Evolutionary conservation across 2,113 vertebrate genomes (phyloP), one percentile per base, ranked within the genome.

Genomic region (Amblyornis subalaris): DNA sequence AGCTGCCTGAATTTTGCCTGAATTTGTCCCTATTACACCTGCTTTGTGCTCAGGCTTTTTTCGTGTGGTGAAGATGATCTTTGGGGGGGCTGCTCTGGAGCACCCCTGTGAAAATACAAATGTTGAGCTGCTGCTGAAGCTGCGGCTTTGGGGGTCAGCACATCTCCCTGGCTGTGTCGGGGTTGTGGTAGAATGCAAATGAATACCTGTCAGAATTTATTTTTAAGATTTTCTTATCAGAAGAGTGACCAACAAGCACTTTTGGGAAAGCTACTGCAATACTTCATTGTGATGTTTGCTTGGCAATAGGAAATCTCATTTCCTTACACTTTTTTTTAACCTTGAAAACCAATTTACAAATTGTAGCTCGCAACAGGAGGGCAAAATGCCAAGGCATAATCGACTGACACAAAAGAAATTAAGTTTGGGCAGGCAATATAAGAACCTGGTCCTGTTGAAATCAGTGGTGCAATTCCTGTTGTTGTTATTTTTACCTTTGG

Each of bases 301-400:
- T 50, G 62, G 64, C 4, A 0, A 47, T 66, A 83, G 67, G 75
- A 90, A 94, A 73, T 85, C 42, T 83, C 58, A 29, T 92, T 93
- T 92, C 85, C 64, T 74, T 86, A 61, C 24, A 5, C 61, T 82
- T 77, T 77, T 75, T 70, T 75, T 87, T 88, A 88, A 94, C 85
- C 71, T 95, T 91, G 84, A 88, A 76, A 88, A 40, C 54, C 73
- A 58, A 38, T 82, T 93, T 87, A 50, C 74, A 79, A 88, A 79
- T 82, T 57, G 74, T 66, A 35, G 69, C 74, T 79, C 0, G 1
- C 42, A 76, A 58, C 26, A 54, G 51, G 50, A 83, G 19, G 84
- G 87, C 85, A 82, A 36, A 80, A 66, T 85, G 89, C 93, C 91
- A 94, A 94, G 25, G 31, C 53, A 36, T 64, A 66, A 74, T 47